Base-by-base conservation (phyloP, 1,140 invertebrate genomes). In the Euglossa dilemma region DNA sequence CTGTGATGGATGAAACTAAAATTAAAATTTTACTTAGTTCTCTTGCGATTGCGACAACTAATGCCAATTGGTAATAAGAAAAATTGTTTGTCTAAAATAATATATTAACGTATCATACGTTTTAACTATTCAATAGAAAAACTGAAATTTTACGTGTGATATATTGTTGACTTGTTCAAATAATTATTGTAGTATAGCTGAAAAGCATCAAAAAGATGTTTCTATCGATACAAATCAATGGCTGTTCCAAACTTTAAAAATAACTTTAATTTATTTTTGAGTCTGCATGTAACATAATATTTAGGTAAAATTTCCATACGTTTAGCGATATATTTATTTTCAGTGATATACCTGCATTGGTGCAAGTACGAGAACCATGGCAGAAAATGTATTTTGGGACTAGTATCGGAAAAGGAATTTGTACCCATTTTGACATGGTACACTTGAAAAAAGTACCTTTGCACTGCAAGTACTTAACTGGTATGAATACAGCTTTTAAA, bases 21-120 rank as follows among this genome's bases (percentile, higher is more conserved):
- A 96, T 97, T 57, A 98, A 98, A 95, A 95, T 98, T 81, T 94
- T 99, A 7, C 92, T 98, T 56, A 99, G 98, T 93, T 98, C 98
- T 23, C 93, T 97, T 20, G 96, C 96, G 67, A 97, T 99, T 85
- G 98, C 98, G 20, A 93, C 97, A n/a, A 97, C 95, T 72, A 99
- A 98, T 94, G 96, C 96, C 28, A 95, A 95, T 90, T 98, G 96
- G 96, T 96, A 94, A 93, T 87, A 87, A 75, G n/a, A 76, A n/a
- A 56, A 6, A n/a, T 6, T 61, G 2, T n/a, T 47, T 61, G 28
- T 56, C 52, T 20, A n/a, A 36, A 18, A 11, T 20, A 43, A 20
- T 8, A 57, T 25, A 25, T 52, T 52, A 52, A 4, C 50, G 16
- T 52, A 52, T 52, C 36, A 36, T 2, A 36, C 4, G 36, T 36